phyloP scores from a whole-genome alignment of 2,113 vertebrate species.

The Planiliza haematocheilus region DNA sequence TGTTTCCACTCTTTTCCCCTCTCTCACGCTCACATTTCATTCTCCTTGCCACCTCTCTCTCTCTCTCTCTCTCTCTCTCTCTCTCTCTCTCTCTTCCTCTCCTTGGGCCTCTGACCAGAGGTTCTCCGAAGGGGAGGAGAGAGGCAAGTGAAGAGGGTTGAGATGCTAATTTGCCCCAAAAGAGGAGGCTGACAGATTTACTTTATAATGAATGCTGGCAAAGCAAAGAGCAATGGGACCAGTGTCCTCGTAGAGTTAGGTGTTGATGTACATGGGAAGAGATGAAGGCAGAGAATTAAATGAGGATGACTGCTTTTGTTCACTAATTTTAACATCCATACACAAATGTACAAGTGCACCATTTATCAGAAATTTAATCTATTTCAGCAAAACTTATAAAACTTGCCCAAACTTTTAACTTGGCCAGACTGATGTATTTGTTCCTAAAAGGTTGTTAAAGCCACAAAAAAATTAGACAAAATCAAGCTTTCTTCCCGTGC shows the following conservation, averaged over 20 bases:
- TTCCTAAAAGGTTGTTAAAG: too few relatives aligned
- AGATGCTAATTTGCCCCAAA: constrained; percentile 71
- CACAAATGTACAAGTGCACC: neutral
- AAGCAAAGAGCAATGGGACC: constrained; percentile 43
- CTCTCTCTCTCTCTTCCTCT: constrained; percentile 11
- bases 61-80: constrained; percentile 29
- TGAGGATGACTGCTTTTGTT: neutral
- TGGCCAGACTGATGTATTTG: too few relatives aligned
- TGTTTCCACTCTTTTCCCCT: constrained; percentile 37
- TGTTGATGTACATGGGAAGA: constrained; percentile 14
- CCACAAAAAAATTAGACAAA: too few relatives aligned
- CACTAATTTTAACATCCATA: constrained; percentile 12
- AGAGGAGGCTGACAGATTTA: constrained; percentile 73
- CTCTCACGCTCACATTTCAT: constrained; percentile 51
- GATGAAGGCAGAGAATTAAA: constrained; percentile 21
- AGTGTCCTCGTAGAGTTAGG: constrained; percentile 26
- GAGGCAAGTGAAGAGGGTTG: constrained; percentile 48
- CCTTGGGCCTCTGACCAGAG: constrained; percentile 34
- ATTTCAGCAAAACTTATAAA: too few relatives aligned
- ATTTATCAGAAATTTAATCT: constrained; percentile 1
- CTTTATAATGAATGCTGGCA: constrained; percentile 59
- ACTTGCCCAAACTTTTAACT: too few relatives aligned
- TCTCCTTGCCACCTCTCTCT: constrained; percentile 12
- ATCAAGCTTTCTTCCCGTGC: neutral
- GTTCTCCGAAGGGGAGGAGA: constrained; percentile 41